Conservation (phyloP, 2,797 vertebrate species). For the Pangasius djambal region DNA sequence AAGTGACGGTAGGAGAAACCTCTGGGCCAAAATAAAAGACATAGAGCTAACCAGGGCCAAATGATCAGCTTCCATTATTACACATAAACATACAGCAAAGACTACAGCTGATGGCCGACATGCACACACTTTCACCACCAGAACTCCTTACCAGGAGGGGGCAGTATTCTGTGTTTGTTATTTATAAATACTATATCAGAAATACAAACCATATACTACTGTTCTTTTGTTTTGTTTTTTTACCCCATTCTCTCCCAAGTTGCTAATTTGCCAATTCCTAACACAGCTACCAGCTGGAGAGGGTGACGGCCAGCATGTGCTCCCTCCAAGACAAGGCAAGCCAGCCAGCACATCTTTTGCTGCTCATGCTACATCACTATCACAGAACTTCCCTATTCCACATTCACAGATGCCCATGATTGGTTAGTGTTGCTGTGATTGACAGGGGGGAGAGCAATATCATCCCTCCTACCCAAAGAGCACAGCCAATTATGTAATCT, state of each 20-base stretch:
- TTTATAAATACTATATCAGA: background rate
- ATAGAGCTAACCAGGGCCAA: background rate
- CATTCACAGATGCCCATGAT: background rate
- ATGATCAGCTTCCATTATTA: conserved; percentile 8
- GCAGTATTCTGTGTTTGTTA: conserved; percentile 8
- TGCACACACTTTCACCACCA: background rate
- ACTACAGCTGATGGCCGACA: background rate
- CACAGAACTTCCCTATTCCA: background rate
- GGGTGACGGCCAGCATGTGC: background rate
- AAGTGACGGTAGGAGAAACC: background rate
- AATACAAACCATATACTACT: background rate
- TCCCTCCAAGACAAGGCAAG: background rate
- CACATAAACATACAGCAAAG: background rate
- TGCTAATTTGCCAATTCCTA: background rate
- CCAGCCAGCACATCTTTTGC: background rate
- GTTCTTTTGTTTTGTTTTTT: background rate
- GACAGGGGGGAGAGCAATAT: too few species aligned
- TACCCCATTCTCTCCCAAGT: background rate
- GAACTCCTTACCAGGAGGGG: background rate
- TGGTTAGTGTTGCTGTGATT: background rate
- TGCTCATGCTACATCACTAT: background rate
- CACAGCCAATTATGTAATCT: background rate
- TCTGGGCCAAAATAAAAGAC: background rate
- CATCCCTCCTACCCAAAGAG: background rate
- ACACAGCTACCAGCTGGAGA: background rate